Percentiles rank a stretch among this genome's conserved stretches.
Conservation (phyloP, 2,888 invertebrate genomes). For the Lamellibrachia satsuma region DNA sequence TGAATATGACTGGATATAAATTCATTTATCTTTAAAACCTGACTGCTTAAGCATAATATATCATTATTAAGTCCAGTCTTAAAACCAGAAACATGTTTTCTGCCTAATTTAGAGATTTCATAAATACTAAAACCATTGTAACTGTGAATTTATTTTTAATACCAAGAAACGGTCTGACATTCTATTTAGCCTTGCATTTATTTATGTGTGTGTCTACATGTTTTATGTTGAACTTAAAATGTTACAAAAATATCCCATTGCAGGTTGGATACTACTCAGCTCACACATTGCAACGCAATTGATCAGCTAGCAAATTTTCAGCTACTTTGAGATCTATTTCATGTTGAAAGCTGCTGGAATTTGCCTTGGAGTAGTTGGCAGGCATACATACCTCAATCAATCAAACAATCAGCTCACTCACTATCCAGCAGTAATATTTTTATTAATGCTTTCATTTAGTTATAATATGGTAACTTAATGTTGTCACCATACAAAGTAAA, state of each 20-base stretch:
- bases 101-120: not conserved
- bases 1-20: not conserved
- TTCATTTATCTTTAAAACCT: not conserved
- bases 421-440: not conserved
- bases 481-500: not conserved
- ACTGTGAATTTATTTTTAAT: too few species aligned
- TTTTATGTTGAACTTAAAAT: not conserved
- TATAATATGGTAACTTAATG: not conserved
- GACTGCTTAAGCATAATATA: not conserved
- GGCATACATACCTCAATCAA: not conserved
- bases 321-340: not conserved
- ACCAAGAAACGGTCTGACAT: not conserved
- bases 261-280: not conserved
- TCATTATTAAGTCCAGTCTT: not conserved
- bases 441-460: not conserved
- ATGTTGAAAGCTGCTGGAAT: not conserved
- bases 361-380: not conserved
- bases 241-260: not conserved
- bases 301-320: not conserved
- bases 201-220: not conserved
- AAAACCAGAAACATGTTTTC: not conserved
- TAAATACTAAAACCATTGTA: not conserved
- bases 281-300: not conserved
- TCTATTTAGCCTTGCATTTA: not conserved
- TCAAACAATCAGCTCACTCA: not conserved